A percentile compares a stretch with the other conserved stretches of the same genome.
These are phyloP conservation scores for Diacarnus erythraeanus DNA, from an alignment of 37 sponge, comb jelly and placozoan genomes.

Conservation along the genomic window DNA sequence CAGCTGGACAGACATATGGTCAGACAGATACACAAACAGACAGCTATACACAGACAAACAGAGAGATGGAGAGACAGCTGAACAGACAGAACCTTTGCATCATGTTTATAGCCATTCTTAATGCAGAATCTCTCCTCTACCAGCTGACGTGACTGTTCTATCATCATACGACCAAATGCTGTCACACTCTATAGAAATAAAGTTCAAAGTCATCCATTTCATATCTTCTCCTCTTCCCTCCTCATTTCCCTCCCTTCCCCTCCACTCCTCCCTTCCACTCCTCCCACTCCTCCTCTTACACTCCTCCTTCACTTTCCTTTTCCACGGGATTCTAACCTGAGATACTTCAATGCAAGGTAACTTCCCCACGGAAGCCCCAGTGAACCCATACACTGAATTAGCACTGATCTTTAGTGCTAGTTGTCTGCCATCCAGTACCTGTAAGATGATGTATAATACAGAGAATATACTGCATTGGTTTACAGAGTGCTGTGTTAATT, in stretches of 20 bases:
- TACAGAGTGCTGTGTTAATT: too few species aligned
- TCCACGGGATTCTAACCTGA: too few species aligned
- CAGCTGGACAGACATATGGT: neutral
- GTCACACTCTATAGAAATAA: constrained; percentile 77
- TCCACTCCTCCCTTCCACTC: too few species aligned
- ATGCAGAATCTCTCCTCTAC: constrained; percentile 76
- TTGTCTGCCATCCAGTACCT: constrained; percentile 95
- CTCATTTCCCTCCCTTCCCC: too few species aligned
- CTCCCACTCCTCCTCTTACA: too few species aligned
- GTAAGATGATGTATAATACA: neutral
- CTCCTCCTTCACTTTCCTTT: too few species aligned
- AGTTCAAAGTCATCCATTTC: too few species aligned
- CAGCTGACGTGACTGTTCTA: constrained; percentile 70
- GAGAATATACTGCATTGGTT: too few species aligned
- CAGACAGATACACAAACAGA: neutral
- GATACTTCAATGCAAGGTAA: constrained; percentile 96
- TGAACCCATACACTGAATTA: constrained; percentile 99
- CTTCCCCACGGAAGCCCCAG: constrained; percentile 94
- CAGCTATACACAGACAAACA: neutral
- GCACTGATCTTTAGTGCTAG: constrained; percentile 96
- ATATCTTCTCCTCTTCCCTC: too few species aligned
- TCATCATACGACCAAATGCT: constrained; percentile 95
- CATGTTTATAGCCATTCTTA: constrained; percentile 68
- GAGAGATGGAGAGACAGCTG: neutral
- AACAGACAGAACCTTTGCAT: constrained; percentile 70